Conservation (phyloP, 2,797 vertebrate species). For the Gadopsis marmoratus region DNA sequence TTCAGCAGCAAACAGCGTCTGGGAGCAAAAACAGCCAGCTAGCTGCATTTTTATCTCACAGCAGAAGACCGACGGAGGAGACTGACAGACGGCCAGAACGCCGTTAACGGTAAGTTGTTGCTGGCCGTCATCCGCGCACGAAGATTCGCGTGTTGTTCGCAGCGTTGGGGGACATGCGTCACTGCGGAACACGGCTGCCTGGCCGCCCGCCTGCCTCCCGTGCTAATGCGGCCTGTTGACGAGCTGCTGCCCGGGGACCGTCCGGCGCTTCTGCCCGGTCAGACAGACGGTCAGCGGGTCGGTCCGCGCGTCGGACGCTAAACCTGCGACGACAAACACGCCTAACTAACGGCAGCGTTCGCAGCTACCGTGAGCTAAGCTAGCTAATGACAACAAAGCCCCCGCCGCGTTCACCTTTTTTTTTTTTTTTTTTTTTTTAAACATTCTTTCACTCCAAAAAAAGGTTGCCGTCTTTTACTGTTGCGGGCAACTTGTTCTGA, state of each 20-base stretch:
- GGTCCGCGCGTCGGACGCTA: not conserved
- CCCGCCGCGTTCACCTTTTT: slow-evolving; percentile 61
- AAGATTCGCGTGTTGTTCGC: not conserved
- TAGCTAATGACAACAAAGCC: slow-evolving; percentile 70
- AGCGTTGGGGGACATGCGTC: slow-evolving; percentile 46
- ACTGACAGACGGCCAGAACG: slow-evolving; percentile 18
- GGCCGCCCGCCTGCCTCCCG: slow-evolving; percentile 53
- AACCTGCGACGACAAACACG: not conserved
- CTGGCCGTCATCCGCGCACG: not conserved
- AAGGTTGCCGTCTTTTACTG: slow-evolving; percentile 76
- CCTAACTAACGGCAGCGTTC: not conserved
- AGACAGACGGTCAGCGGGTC: slow-evolving; percentile 55
- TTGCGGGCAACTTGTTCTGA: slow-evolving; percentile 25
- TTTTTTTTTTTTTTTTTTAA: not conserved
- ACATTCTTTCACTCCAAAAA: slow-evolving; percentile 53
- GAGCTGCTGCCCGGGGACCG: slow-evolving; percentile 61
- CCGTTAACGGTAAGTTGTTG: slow-evolving; percentile 54
- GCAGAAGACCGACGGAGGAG: slow-evolving; percentile 27
- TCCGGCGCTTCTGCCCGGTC: slow-evolving; percentile 45
- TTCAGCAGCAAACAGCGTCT: slow-evolving; percentile 74
- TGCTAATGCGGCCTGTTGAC: slow-evolving; percentile 76
- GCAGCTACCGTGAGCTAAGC: slow-evolving; percentile 36
- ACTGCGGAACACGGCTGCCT: slow-evolving; percentile 59
- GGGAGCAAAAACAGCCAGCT: slow-evolving; percentile 75
- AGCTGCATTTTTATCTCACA: slow-evolving; percentile 53